Percentiles rank a stretch among this genome's conserved stretches.
These are phyloP conservation scores for Coreius guichenoti DNA, from an alignment of 2,797 vertebrate genomes.

Conservation along the genomic window DNA sequence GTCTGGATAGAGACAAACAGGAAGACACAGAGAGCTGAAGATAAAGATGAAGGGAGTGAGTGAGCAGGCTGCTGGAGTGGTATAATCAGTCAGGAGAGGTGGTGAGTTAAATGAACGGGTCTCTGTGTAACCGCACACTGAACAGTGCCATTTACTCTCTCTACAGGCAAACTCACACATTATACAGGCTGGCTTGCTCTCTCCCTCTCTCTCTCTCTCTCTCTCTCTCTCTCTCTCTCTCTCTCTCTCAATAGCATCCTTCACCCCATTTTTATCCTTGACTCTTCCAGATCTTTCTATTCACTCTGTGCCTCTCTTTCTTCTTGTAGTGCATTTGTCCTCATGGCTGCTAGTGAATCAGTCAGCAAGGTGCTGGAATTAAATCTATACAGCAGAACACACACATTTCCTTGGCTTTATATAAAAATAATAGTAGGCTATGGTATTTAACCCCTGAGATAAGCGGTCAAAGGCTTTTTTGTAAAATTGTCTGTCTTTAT, in stretches of 20 bases:
- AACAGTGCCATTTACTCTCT: constrained; percentile 52
- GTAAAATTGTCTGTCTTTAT: neutral
- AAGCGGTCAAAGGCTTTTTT: neutral
- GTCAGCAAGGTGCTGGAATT: constrained; percentile 12
- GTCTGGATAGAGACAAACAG: constrained; percentile 5
- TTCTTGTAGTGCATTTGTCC: constrained; percentile 19
- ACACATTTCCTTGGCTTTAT: constrained; percentile 7
- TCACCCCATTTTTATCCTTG: constrained; percentile 44
- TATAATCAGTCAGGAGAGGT: constrained; percentile 45
- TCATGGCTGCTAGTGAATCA: constrained; percentile 16
- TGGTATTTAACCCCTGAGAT: constrained; percentile 1
- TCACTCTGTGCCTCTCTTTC: constrained; percentile 25
- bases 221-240: constrained; percentile 18
- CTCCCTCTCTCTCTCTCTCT: neutral
- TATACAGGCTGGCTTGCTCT: constrained; percentile 25
- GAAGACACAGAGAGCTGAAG: neutral
- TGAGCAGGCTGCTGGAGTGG: constrained; percentile 32
- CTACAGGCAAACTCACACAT: constrained; percentile 37
- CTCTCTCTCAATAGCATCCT: constrained; percentile 22
- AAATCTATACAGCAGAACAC: neutral
- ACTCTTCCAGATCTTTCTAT: constrained; percentile 44
- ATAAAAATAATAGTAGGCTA: constrained; percentile 17
- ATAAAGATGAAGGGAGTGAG: constrained; percentile 14
- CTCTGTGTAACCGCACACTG: constrained; percentile 34
- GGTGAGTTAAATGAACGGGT: constrained; percentile 36